A percentile compares a stretch with the other conserved stretches of the same genome.
phyloP scores from a whole-genome alignment of 2,797 vertebrate species.

The Crocidura indochinensis region DNA sequence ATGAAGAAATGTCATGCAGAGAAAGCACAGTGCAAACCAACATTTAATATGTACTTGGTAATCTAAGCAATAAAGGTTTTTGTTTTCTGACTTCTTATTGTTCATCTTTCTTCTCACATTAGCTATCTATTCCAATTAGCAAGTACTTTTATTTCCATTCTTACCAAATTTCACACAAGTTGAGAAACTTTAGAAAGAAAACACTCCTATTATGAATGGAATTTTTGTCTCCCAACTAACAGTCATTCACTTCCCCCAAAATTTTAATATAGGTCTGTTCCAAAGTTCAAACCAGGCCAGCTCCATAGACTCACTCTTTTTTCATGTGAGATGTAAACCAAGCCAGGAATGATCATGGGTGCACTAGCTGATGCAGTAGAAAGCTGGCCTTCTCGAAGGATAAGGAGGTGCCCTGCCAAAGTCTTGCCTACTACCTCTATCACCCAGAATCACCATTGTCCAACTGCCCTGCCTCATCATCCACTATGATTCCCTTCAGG shows the following conservation, averaged over 20 bases:
- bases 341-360: too few relatives aligned
- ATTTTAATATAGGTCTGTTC: constrained; percentile 1
- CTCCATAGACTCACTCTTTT: too few relatives aligned
- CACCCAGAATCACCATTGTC: too few relatives aligned
- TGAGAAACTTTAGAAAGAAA: constrained; percentile 2
- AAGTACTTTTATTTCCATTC: background rate
- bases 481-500: too few relatives aligned
- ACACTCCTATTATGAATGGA: background rate
- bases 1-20: background rate
- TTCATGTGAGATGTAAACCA: too few relatives aligned
- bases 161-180: background rate
- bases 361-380: too few relatives aligned
- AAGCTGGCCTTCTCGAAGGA: too few relatives aligned
- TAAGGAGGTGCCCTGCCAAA: too few relatives aligned
- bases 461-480: too few relatives aligned
- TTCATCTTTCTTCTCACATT: constrained; percentile 35
- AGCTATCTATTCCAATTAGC: constrained; percentile 7
- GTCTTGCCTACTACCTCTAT: too few relatives aligned
- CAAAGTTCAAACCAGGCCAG: background rate
- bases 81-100: too few relatives aligned
- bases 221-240: background rate
- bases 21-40: background rate
- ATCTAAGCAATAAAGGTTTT: too few relatives aligned
- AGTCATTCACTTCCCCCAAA: background rate
- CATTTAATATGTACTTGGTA: background rate